These are phyloP conservation scores for Mactra quadrangularis DNA, from an alignment of 1,140 invertebrate species.

Conservation along the genomic window DNA sequence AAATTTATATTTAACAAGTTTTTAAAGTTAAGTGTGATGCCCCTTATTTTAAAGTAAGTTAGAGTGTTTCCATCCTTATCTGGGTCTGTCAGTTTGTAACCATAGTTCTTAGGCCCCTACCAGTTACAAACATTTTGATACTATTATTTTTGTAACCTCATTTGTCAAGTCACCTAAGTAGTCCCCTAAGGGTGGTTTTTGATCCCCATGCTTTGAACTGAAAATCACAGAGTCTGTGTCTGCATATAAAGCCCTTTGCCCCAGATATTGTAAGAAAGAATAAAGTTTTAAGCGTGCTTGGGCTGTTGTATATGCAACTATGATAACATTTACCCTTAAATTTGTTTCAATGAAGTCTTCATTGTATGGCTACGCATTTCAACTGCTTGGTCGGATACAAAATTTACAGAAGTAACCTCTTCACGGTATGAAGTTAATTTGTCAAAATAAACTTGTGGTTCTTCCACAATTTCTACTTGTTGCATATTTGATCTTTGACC, in stretches of 20 bases:
- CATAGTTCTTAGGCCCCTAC: conserved; percentile 56
- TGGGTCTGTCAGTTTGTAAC: neutral
- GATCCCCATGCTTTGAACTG: conserved; percentile 58
- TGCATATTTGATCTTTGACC: neutral
- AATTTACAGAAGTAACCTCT: conserved; percentile 26
- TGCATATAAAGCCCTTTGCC: conserved; percentile 77
- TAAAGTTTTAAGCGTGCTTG: conserved; percentile 82
- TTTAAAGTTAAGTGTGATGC: conserved; percentile 36
- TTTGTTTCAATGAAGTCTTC: neutral
- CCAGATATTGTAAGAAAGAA: conserved; percentile 74
- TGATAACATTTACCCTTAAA: conserved; percentile 74
- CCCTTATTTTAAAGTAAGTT: conserved; percentile 18
- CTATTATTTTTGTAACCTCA: neutral
- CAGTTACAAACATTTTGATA: conserved; percentile 42
- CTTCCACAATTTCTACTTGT: no score
- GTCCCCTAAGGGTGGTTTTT: neutral
- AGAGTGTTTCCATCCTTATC: conserved; percentile 2
- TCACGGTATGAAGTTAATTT: conserved; percentile 63
- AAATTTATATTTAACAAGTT: conserved; percentile 6
- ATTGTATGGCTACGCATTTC: neutral
- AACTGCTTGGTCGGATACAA: conserved; percentile 25
- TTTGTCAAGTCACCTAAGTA: conserved; percentile 11
- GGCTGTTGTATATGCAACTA: conserved; percentile 80
- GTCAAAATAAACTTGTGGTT: conserved; percentile 63
- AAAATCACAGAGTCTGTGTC: conserved; percentile 82